These are phyloP conservation scores for Brachyalestes nurse DNA, from an alignment of 2,797 vertebrate genomes.

Conservation along the genomic window DNA sequence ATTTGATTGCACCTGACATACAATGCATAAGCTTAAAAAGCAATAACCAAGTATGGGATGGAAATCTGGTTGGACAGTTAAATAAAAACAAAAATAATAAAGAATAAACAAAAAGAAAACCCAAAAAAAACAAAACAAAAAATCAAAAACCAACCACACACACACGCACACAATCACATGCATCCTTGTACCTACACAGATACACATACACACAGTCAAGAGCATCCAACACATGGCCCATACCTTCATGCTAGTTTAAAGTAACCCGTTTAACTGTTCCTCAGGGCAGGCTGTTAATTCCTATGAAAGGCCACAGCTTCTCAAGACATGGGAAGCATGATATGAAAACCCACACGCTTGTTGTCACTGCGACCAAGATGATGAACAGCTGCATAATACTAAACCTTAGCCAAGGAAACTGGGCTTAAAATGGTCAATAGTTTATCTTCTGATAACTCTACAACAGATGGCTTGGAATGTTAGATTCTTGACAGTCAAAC, in stretches of 20 bases:
- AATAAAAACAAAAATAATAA: constrained; percentile 46
- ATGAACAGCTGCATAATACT: constrained; percentile 56
- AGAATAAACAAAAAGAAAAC: neutral
- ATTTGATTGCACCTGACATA: constrained; percentile 60
- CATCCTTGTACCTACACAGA: constrained; percentile 15
- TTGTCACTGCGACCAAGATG: constrained; percentile 39
- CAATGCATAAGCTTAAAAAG: constrained; percentile 49
- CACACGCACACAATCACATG: constrained; percentile 5
- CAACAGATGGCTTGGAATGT: constrained; percentile 54
- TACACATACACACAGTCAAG: constrained; percentile 70
- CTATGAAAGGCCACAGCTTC: constrained; percentile 55
- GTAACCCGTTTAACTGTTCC: constrained; percentile 60
- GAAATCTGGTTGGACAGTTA: constrained; percentile 51
- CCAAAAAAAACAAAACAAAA: constrained; percentile 1
- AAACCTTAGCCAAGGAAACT: constrained; percentile 48
- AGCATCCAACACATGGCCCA: constrained; percentile 66
- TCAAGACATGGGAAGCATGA: constrained; percentile 48
- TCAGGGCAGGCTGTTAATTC: constrained; percentile 58
- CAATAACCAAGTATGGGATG: constrained; percentile 62
- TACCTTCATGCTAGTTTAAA: constrained; percentile 51
- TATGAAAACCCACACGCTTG: constrained; percentile 33
- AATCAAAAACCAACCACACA: constrained; percentile 12
- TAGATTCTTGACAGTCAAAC: constrained; percentile 29
- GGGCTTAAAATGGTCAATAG: constrained; percentile 35
- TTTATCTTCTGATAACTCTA: constrained; percentile 33